Evolutionary conservation across 1,140 invertebrate species (phyloP).

Genomic region (Sycophaga agraensis): DNA sequence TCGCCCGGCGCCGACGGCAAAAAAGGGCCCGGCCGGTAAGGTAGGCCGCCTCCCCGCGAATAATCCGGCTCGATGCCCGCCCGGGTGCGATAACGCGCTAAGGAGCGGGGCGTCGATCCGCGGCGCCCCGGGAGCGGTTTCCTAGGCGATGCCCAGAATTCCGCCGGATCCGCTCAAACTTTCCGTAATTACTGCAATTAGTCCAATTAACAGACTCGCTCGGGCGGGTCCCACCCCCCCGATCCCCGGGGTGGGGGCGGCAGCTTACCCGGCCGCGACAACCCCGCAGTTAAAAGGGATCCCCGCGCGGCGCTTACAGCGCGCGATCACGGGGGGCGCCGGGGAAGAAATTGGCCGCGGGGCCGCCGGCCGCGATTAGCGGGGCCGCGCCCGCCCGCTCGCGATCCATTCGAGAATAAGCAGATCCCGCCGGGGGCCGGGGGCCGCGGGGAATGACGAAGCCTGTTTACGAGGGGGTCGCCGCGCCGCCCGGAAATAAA

Average conservation of each 20-base stretch:
- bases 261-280: slow-evolving; percentile 5
- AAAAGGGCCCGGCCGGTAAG: neutral
- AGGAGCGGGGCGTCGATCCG: neutral
- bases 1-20: neutral
- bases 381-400: no score
- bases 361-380: no score
- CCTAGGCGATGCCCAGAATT: slow-evolving; percentile 17
- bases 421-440: no score
- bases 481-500: no score
- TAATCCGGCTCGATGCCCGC: slow-evolving; percentile 42
- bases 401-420: no score
- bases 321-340: no score
- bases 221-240: slow-evolving; percentile 41
- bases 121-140: no score
- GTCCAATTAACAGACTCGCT: slow-evolving; percentile 59
- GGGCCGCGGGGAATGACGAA: no score
- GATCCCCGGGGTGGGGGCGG: neutral
- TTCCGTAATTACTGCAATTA: slow-evolving; percentile 60
- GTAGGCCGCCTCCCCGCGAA: no score
- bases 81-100: slow-evolving; percentile 33
- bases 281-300: slow-evolving; percentile 19
- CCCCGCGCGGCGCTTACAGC: no score
- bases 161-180: slow-evolving; percentile 50
- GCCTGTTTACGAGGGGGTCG: no score
- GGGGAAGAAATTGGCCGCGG: no score